Percentiles rank a stretch among this genome's conserved stretches.
Evolutionary conservation across 2,888 invertebrate species (phyloP).

Genomic region (Fissipunctia ypsillon): DNA sequence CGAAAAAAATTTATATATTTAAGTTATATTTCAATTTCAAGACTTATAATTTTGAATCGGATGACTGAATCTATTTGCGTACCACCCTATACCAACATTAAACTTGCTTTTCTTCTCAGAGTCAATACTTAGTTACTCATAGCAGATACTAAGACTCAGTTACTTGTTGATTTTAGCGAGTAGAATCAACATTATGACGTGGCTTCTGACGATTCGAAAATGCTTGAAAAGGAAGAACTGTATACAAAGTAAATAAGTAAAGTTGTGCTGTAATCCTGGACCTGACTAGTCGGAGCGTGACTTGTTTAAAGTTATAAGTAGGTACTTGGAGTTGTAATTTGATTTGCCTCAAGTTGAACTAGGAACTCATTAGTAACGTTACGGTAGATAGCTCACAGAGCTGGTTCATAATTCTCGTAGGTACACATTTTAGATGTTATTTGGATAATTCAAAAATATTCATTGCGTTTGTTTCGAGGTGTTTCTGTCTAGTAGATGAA

Average conservation of each 20-base stretch:
- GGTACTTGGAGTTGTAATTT: slow-evolving; percentile 10
- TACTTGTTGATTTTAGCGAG: slow-evolving; percentile 32
- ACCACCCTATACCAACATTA: slow-evolving; percentile 24
- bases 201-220: slow-evolving; percentile 21
- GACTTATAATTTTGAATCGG: neutral
- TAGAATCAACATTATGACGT: slow-evolving; percentile 47
- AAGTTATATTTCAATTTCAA: neutral
- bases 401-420: no score
- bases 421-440: no score
- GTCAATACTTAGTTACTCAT: slow-evolving; percentile 40
- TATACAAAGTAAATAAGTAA: slow-evolving; percentile 31
- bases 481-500: no score
- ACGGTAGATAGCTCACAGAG: neutral
- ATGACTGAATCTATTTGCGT: neutral
- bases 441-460: no score
- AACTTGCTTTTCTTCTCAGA: slow-evolving; percentile 42
- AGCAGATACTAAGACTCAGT: slow-evolving; percentile 35
- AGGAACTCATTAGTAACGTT: neutral
- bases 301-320: slow-evolving; percentile 14
- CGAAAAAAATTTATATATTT: neutral
- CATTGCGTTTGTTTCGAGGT: no score
- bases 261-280: slow-evolving; percentile 21
- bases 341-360: neutral
- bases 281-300: neutral
- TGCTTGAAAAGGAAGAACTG: slow-evolving; percentile 13